These are phyloP conservation scores for Acanthosepion esculentum DNA, from an alignment of 2,888 invertebrate genomes.

Conservation along the genomic window DNA sequence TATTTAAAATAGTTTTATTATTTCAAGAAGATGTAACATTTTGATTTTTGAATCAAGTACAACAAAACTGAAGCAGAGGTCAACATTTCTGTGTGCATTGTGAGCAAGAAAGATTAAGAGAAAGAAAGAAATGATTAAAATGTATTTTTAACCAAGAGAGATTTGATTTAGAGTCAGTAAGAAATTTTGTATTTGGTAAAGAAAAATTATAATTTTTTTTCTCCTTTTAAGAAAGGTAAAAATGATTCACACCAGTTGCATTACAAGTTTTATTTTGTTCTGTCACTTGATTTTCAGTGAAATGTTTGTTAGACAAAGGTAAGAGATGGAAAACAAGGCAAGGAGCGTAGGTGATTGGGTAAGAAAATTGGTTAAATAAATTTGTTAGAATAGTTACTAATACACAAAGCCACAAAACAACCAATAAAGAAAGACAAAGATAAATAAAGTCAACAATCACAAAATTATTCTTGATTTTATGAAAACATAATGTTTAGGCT, in stretches of 20 bases:
- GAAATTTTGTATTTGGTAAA: neutral
- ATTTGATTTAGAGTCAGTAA: neutral
- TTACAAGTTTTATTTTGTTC: neutral
- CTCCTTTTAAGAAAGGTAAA: neutral
- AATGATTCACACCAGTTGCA: neutral
- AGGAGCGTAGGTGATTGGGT: neutral
- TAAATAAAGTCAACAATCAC: constrained; percentile 25
- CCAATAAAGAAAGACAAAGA: constrained; percentile 1
- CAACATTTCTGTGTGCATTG: neutral
- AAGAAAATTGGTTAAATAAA: neutral
- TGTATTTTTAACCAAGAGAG: neutral
- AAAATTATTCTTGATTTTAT: neutral
- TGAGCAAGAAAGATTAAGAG: neutral
- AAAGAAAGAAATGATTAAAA: neutral
- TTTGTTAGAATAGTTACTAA: constrained; percentile 9
- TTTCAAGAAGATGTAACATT: too few species aligned
- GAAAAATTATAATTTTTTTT: neutral
- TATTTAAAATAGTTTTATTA: too few species aligned
- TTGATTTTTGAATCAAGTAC: too few species aligned
- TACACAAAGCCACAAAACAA: constrained; percentile 33
- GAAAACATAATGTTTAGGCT: neutral
- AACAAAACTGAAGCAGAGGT: neutral
- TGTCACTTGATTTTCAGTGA: constrained; percentile 22
- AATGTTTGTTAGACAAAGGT: constrained; percentile 3
- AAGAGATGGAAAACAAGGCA: neutral